Conservation (phyloP, 23 tunicate species). For the Pegea sp. region DNA sequence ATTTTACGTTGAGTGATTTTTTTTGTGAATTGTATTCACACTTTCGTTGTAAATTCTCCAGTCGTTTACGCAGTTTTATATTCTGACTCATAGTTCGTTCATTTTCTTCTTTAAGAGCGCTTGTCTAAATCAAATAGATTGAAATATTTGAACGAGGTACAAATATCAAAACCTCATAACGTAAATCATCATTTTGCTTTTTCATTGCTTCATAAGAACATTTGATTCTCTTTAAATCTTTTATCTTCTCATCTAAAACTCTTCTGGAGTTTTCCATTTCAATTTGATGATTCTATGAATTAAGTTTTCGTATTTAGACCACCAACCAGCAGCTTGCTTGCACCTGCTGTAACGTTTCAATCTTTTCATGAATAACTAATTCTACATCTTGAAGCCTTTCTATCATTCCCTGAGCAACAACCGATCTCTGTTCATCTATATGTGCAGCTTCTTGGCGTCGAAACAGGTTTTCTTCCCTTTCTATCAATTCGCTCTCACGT, state of each 20-base stretch:
- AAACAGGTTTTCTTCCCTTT: conserved; percentile 7
- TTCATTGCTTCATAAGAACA: conserved; percentile 47
- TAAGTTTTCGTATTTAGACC: no score
- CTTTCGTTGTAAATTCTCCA: conserved; percentile 72
- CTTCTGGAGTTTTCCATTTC: conserved; percentile 20
- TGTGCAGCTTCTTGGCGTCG: conserved; percentile 16
- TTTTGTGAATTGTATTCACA: conserved; percentile 22
- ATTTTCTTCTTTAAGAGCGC: conserved; percentile 7
- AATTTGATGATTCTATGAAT: conserved; percentile 15
- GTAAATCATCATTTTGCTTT: conserved; percentile 53
- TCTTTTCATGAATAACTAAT: conserved; percentile 50
- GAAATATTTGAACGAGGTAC: no score
- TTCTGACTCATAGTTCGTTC: conserved; percentile 24
- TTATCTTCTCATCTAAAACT: conserved; percentile 12
- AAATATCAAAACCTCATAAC: conserved; percentile 24
- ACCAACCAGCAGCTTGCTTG: no score
- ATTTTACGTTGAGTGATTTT: no score
- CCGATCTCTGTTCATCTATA: no score
- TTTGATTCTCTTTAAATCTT: conserved; percentile 42
- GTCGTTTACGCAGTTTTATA: conserved; percentile 33
- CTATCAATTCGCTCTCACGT: conserved; percentile 6
- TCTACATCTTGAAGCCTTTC: conserved; percentile 45
- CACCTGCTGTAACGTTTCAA: conserved; percentile 27
- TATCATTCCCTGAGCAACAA: conserved; percentile 34
- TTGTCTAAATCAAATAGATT: not conserved